phyloP scores from a whole-genome alignment of 2,888 invertebrate species.

The Acleris holmiana region DNA sequence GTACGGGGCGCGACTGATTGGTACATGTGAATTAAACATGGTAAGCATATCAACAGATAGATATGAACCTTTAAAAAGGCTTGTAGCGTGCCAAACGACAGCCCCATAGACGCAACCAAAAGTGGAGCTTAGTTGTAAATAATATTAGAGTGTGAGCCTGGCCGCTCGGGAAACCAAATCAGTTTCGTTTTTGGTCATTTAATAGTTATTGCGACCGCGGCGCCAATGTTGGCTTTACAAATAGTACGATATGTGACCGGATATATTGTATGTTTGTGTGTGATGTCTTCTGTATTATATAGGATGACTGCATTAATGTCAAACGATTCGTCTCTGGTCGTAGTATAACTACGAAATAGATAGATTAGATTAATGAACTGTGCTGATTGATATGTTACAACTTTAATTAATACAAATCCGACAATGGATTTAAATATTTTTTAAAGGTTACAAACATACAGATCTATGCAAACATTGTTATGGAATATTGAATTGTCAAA shows the following conservation, averaged over 20 bases:
- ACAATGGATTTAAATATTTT: too few relatives aligned
- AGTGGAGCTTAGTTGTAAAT: background rate
- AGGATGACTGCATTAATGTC: slow-evolving; percentile 1
- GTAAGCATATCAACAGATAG: background rate
- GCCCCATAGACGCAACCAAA: background rate
- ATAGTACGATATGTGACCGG: background rate
- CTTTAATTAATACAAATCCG: too few relatives aligned
- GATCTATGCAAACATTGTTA: too few relatives aligned
- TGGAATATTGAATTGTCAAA: too few relatives aligned
- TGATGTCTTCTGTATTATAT: background rate
- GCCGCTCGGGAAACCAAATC: background rate
- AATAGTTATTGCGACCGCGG: background rate
- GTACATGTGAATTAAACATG: background rate
- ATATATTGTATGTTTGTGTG: background rate
- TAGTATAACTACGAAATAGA: slow-evolving; percentile 1
- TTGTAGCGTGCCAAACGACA: background rate
- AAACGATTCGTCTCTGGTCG: slow-evolving; percentile 23
- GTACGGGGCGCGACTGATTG: slow-evolving; percentile 1
- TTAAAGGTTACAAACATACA: too few relatives aligned
- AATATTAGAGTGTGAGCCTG: background rate
- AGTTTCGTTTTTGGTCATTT: background rate
- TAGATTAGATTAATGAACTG: background rate
- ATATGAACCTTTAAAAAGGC: background rate
- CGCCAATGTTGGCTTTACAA: background rate
- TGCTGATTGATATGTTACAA: background rate